phyloP scores from a whole-genome alignment of 2,797 vertebrate genomes.

The Enoplosus armatus region DNA sequence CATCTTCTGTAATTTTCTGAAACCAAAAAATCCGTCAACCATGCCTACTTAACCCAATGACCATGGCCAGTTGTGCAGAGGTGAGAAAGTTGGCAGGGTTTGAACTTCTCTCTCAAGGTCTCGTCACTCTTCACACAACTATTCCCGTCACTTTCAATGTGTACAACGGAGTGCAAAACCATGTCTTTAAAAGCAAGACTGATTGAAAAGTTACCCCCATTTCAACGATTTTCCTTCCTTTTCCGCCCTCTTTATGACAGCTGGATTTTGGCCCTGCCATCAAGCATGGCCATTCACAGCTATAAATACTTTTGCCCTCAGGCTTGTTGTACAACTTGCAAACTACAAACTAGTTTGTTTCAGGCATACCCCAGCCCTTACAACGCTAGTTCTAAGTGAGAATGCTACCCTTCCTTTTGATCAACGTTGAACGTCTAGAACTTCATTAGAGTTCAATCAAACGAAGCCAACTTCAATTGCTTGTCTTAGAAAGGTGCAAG shows the following conservation, averaged over 20 bases:
- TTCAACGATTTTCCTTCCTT: neutral
- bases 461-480: neutral
- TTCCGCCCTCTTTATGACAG: neutral
- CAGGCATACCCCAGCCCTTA: neutral
- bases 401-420: neutral
- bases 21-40: neutral
- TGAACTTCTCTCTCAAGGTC: no score
- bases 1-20: neutral
- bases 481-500: neutral
- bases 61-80: no score
- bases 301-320: neutral
- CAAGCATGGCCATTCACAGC: neutral
- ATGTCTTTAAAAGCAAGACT: no score
- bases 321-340: neutral
- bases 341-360: neutral
- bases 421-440: neutral
- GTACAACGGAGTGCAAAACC: no score
- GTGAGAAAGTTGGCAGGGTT: no score
- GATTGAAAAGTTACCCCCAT: no score
- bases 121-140: no score
- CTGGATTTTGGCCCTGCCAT: no score
- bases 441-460: neutral
- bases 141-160: neutral
- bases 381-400: no score
- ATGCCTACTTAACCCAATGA: no score